Evolutionary conservation across 2,888 invertebrate species (phyloP), one percentile per base, ranked within the genome.

Genomic region (Erannis defoliaria): DNA sequence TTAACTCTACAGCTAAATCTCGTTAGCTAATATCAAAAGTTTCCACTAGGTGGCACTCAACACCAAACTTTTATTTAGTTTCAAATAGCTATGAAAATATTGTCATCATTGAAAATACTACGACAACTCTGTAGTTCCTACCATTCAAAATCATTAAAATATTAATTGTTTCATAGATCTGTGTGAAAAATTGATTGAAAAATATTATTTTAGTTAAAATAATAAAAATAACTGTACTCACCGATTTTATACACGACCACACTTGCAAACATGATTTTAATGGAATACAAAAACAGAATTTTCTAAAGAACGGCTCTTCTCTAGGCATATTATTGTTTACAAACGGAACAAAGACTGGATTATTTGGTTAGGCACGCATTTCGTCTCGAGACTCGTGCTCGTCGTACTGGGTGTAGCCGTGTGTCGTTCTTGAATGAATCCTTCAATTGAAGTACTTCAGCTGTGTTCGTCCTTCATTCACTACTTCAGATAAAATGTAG

Each of bases 251-350:
- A 12, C 38, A 43, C 6, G 62, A 64, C 67, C 67, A 70, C 38
- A 56, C 64, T 33, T 64, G 64, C n/a, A 70, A 57, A 61, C 70
- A 70, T 45, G 64, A 40, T 16, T 58, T 31, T n/a, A 70, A 23
- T 1, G 70, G 67, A 35, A 70, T 45, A 16, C 50, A 51, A 42
- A 21, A 62, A 38, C 70, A 70, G 19, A 64, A 70, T 49, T 70
- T 70, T 18, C 18, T 66, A 37, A 70, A 62, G 1, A 59, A 50
- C 18, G 70, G 70, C 33, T 64, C 66, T 37, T 66, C 67, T 46
- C 61, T 61, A 5, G 53, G 55, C 53, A 62, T 62, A 40, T 49
- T 35, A 35, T 23, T 55, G 31, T 55, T 55, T 51, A 23, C 50
- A 40, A 55, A 56, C 18, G 54, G 26, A 37, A 35, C 18, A 14